Conservation (phyloP, 2,113 vertebrate species). For the Seriola quinqueradiata region DNA sequence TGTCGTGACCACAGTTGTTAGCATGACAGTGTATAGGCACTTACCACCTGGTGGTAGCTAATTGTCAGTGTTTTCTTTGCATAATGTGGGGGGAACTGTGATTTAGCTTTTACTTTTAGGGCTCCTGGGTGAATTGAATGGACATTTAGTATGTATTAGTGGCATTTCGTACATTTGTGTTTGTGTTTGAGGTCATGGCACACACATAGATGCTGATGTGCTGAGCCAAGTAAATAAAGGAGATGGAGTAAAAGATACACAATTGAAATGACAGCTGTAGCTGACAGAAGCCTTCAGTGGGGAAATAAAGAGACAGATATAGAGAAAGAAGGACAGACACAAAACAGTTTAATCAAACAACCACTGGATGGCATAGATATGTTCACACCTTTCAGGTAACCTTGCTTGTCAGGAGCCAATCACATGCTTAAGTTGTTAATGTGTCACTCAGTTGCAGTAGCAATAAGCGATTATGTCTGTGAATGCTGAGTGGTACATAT, state of each 20-base stretch:
- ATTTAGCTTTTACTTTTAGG: conserved; percentile 59
- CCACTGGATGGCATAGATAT: not conserved
- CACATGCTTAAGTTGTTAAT: conserved; percentile 20
- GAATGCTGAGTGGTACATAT: conserved; percentile 4
- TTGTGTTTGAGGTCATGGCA: conserved; percentile 17
- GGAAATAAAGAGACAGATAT: not conserved
- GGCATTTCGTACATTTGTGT: conserved; percentile 24
- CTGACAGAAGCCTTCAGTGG: not conserved
- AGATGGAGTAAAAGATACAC: not conserved
- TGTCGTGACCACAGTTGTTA: conserved; percentile 68
- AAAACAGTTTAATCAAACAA: not conserved
- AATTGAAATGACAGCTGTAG: not conserved
- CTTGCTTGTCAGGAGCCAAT: conserved; percentile 20
- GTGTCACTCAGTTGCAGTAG: not conserved
- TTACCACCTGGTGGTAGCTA: conserved; percentile 68
- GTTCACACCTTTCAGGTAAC: conserved; percentile 6
- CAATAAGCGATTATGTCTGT: conserved; percentile 7
- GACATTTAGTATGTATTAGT: conserved; percentile 38
- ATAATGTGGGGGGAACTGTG: conserved; percentile 67
- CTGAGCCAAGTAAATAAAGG: conserved; percentile 2
- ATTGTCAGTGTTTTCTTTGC: conserved; percentile 68
- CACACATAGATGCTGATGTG: not conserved
- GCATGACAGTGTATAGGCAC: conserved; percentile 54
- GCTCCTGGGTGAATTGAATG: conserved; percentile 14
- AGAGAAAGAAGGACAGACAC: not conserved